phyloP scores from a whole-genome alignment of 2,113 vertebrate genomes.

The Notarius quadriscutis region DNA sequence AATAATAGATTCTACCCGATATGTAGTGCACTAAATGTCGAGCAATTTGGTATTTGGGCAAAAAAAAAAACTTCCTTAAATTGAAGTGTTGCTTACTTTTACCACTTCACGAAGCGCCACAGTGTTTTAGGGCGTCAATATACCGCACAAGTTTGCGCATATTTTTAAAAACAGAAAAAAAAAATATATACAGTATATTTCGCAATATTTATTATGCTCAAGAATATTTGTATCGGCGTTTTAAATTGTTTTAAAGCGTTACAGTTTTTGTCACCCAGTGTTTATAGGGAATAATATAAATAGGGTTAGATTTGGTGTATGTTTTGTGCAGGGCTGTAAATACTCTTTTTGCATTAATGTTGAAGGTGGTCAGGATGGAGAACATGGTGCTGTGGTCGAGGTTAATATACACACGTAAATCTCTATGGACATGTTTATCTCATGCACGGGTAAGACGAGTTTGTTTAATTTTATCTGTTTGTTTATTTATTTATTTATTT shows the following conservation, averaged over 20 bases:
- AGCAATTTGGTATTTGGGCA: neutral
- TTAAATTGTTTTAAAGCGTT: no score
- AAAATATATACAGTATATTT: no score
- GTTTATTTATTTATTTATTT: neutral
- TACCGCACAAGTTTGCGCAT: neutral
- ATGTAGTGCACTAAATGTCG: neutral
- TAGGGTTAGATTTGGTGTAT: neutral
- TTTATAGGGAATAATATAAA: neutral
- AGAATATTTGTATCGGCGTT: neutral
- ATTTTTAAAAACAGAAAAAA: neutral
- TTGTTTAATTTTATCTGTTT: neutral
- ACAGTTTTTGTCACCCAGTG: neutral
- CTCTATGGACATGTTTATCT: neutral
- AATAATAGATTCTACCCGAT: neutral
- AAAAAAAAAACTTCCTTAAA: neutral
- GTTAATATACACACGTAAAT: neutral
- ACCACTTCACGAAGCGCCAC: neutral
- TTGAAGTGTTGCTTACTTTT: neutral
- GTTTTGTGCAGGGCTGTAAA: neutral
- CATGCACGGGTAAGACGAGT: slow-evolving; percentile 8
- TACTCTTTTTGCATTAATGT: no score
- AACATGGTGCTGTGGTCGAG: slow-evolving; percentile 1
- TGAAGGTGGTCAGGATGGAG: neutral
- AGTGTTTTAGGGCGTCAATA: neutral
- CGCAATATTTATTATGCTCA: neutral